A percentile compares a stretch with the other conserved stretches of the same genome.
Evolutionary conservation across 2,113 vertebrate species (phyloP).

Genomic region (Prunella fulvescens): DNA sequence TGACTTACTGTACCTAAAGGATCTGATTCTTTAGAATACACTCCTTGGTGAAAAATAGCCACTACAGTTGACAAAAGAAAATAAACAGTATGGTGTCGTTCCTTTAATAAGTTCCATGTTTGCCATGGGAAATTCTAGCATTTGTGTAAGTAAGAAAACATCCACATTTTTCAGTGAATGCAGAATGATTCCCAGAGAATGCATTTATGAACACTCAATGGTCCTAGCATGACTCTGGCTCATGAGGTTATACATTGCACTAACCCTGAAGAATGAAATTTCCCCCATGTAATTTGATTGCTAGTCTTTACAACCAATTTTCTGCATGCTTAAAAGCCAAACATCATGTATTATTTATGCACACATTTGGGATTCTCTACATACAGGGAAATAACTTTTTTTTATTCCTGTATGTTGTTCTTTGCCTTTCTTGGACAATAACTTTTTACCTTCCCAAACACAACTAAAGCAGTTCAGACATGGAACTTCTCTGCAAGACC

Average conservation of each 20-base stretch:
- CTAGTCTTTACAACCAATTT: background rate
- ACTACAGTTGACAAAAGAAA: background rate
- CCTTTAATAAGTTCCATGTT: background rate
- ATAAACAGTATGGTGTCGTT: background rate
- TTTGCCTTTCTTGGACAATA: background rate
- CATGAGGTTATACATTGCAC: background rate
- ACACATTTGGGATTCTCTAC: background rate
- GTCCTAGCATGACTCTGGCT: background rate
- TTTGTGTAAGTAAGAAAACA: background rate
- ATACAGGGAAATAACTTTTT: background rate
- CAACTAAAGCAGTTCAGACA: background rate
- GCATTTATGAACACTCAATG: background rate
- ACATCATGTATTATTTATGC: background rate
- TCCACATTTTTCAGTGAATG: background rate
- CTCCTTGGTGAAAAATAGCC: background rate
- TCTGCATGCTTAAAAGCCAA: conserved; percentile 5
- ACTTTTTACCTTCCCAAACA: background rate
- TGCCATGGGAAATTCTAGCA: background rate
- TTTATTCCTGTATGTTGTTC: background rate
- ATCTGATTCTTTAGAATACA: background rate
- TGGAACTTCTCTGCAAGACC: background rate
- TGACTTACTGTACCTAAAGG: background rate
- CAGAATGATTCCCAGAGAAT: background rate
- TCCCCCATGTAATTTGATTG: background rate
- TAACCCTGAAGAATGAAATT: conserved; percentile 9